These are phyloP conservation scores for Eurypyga helias DNA, from an alignment of 2,113 vertebrate genomes.

Conservation along the genomic window DNA sequence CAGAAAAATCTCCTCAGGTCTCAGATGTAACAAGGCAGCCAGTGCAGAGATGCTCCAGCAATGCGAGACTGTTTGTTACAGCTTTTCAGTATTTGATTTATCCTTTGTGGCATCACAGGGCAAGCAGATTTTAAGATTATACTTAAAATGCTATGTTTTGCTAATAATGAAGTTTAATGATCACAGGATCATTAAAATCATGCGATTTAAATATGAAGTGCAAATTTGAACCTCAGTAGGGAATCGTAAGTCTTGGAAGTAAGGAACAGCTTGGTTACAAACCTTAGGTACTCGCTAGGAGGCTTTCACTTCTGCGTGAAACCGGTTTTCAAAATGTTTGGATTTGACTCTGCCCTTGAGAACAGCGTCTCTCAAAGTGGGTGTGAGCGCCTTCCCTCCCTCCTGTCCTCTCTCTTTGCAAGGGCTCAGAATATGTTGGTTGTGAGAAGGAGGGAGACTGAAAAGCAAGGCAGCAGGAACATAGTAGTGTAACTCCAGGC, in stretches of 20 bases:
- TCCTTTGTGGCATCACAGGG: neutral
- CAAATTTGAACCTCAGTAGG: neutral
- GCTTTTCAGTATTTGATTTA: neutral
- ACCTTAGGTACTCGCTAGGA: neutral
- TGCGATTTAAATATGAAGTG: neutral
- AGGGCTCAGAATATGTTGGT: neutral
- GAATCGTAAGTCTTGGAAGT: neutral
- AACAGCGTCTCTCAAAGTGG: neutral
- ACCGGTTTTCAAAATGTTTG: neutral
- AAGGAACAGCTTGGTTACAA: neutral
- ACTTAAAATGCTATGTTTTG: neutral
- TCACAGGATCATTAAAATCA: neutral
- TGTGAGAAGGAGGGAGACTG: neutral
- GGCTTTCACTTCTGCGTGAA: neutral
- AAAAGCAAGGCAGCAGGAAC: neutral
- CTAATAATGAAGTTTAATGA: neutral
- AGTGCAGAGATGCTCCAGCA: neutral
- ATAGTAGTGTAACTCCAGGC: neutral
- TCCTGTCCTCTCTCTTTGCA: neutral
- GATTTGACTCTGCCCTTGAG: neutral
- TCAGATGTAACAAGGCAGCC: neutral
- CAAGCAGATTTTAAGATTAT: neutral
- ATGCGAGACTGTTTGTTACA: neutral
- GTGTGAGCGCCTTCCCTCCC: neutral
- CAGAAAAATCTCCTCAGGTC: neutral